Conservation (phyloP, 92 coral and sea anemone genomes). For the Diadumene lineata region DNA sequence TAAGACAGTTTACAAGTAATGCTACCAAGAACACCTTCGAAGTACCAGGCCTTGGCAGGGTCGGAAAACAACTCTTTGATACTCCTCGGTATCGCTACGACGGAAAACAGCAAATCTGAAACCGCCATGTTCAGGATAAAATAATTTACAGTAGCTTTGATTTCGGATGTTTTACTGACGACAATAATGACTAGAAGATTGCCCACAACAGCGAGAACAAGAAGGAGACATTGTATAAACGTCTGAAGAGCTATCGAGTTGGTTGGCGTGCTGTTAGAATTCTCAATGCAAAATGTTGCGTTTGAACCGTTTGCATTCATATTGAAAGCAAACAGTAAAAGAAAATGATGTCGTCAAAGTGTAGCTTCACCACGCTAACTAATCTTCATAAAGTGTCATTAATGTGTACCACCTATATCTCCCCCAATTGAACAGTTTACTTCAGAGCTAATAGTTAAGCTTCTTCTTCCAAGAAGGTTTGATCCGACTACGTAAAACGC, state of each 20-base stretch:
- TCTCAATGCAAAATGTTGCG: conserved; percentile 3
- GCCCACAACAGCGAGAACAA: conserved; percentile 26
- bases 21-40: conserved; percentile 33
- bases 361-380: too few species aligned
- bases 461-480: too few species aligned
- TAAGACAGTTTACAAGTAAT: conserved; percentile 31
- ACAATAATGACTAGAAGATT: conserved; percentile 41
- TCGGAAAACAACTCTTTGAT: conserved; percentile 33
- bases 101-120: conserved; percentile 47
- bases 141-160: conserved; percentile 37
- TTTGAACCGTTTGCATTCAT: conserved; percentile 26
- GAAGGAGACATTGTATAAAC: conserved; percentile 11
- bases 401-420: too few species aligned
- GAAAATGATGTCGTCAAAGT: too few species aligned
- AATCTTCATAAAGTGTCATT: too few species aligned
- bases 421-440: too few species aligned
- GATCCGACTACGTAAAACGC: too few species aligned
- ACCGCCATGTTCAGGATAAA: conserved; percentile 58
- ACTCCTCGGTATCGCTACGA: conserved; percentile 27
- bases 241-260: conserved; percentile 11
- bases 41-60: conserved; percentile 21
- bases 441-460: too few species aligned
- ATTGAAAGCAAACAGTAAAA: neutral
- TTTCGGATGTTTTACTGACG: conserved; percentile 18
- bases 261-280: neutral